Evolutionary conservation across 2,113 vertebrate species (phyloP).

Genomic region (Sigmodon hispidus): DNA sequence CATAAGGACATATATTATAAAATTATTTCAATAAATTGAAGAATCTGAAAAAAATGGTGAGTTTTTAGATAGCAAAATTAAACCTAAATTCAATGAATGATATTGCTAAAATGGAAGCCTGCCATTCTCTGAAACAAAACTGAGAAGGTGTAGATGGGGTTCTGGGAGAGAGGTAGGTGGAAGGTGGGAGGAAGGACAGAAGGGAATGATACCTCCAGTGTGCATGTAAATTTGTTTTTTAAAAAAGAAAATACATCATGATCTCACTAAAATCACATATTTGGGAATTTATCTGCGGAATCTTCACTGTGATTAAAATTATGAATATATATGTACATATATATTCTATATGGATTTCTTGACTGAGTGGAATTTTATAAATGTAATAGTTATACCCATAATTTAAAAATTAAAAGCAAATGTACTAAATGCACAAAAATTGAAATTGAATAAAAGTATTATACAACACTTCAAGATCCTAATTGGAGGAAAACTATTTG

Average conservation of each 20-base stretch:
- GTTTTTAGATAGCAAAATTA: no score
- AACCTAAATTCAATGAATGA: no score
- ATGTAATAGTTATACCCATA: background rate
- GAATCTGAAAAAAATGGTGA: no score
- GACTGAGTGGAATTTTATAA: background rate
- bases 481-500: background rate
- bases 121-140: background rate
- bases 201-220: background rate
- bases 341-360: background rate
- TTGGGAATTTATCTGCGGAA: background rate
- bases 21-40: no score
- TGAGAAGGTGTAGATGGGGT: background rate
- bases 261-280: background rate
- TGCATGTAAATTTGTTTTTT: no score
- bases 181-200: no score
- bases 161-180: no score
- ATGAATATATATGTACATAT: background rate
- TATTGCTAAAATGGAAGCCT: background rate
- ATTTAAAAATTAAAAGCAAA: background rate
- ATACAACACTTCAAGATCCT: background rate
- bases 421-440: background rate
- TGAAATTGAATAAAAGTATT: background rate
- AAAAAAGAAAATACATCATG: background rate
- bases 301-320: background rate
- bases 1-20: no score